Evolutionary conservation across 1,140 invertebrate species (phyloP), one percentile per base, ranked within the genome.

Genomic region (Linepithema humile): DNA sequence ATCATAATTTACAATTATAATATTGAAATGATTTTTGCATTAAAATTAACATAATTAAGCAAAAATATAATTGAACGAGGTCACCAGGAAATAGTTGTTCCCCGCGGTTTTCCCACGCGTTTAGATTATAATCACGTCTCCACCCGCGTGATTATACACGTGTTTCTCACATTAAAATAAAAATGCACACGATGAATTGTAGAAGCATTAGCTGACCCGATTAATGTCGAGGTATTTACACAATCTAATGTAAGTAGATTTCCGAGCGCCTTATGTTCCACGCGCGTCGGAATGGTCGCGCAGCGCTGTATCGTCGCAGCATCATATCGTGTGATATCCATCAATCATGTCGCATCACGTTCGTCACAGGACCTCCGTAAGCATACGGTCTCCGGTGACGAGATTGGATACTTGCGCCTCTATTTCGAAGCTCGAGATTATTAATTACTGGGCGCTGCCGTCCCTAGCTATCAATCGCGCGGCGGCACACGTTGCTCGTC

Each of bases 381-480:
- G 12, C 48, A 53, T 35, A 9, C 26, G 43, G n/a, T 26, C 65
- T 17, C 53, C 9, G 45, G 23, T 53, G 38, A 80, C 59, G 40
- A 65, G 60, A 85, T 73, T 48, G 83, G 48, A 70, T 59, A 35
- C 12, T 62, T 32, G 75, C 38, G 67, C 78, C 67, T 85, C 65
- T 59, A 38, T 64, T 64, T 82, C 60, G 83, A 53, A 53, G 50
- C 78, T 48, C 20, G 40, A 59, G 60, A 85, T 85, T 85, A 85
- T 85, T 82, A 85, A 85, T 85, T 85, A 85, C 38, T 45, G 12
- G n/a, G n/a, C 17, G 9, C 59, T 17, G 29, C 65, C n/a, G n/a
- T 20, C 2, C 23, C 26, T 35, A 43, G 45, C 64, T 70, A 80
- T 80, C 75, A 70, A 70, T 80, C 20, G 75, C 62, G 29, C 29